Percentiles rank a stretch among this genome's conserved stretches.
Conservation (phyloP, 2,888 invertebrate species). For the Pammene fasciana region DNA sequence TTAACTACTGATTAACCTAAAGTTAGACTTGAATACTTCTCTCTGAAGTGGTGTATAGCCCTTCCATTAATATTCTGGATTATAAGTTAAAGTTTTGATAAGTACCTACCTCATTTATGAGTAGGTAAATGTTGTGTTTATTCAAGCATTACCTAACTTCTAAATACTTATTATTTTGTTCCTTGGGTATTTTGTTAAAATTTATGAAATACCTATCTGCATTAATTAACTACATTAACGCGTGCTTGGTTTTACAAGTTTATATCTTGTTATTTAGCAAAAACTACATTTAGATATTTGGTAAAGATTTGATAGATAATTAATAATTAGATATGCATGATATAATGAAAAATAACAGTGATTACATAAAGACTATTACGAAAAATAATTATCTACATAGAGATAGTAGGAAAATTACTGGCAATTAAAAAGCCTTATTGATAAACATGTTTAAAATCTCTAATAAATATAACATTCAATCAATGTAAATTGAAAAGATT, state of each 20-base stretch:
- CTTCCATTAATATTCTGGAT: too few relatives aligned
- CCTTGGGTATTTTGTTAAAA: too few relatives aligned
- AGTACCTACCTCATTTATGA: too few relatives aligned
- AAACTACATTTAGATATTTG: constrained; percentile 12
- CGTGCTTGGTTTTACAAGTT: not conserved
- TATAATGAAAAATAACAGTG: constrained; percentile 19
- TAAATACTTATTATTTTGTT: too few relatives aligned
- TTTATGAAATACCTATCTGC: not conserved
- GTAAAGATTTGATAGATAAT: constrained; percentile 13
- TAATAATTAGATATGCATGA: constrained; percentile 16
- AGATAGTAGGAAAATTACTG: not conserved
- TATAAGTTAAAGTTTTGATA: too few relatives aligned
- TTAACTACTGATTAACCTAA: not conserved
- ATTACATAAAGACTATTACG: constrained; percentile 25
- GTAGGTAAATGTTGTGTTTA: too few relatives aligned
- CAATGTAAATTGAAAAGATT: too few relatives aligned
- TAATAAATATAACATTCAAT: too few relatives aligned
- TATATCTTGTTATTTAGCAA: not conserved
- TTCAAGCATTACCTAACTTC: too few relatives aligned
- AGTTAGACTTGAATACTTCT: too few relatives aligned
- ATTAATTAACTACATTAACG: not conserved
- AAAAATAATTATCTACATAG: constrained; percentile 11
- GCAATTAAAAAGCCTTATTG: not conserved
- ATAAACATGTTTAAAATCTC: not conserved
- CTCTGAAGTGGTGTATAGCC: too few relatives aligned